Evolutionary conservation across 35 echinoderm and acorn worm genomes (phyloP).

Genomic region (Ophiothrix spiculata): DNA sequence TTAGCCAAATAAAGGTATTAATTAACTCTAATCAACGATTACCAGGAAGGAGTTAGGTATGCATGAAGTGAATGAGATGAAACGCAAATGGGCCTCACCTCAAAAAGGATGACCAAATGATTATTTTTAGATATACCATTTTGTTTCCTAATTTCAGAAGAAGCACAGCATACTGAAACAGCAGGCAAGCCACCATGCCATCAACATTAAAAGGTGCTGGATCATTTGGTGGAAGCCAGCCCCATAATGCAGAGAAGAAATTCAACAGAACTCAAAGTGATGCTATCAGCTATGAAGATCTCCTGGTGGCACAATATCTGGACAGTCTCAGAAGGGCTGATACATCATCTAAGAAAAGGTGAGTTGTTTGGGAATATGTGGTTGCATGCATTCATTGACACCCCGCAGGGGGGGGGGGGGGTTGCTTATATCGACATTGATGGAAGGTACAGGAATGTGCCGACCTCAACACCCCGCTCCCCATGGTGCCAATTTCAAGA

Average conservation of each 20-base stretch:
- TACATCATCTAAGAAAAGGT: constrained; percentile 64
- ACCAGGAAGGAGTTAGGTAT: no score
- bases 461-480: no score
- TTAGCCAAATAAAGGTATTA: no score
- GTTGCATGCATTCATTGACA: neutral
- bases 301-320: constrained; percentile 89
- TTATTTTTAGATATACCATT: neutral
- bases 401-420: no score
- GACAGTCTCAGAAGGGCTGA: constrained; percentile 73
- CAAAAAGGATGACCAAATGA: no score
- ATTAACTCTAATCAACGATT: no score
- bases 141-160: neutral
- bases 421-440: no score
- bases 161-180: neutral
- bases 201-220: neutral
- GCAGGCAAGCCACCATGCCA: neutral
- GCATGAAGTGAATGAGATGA: no score
- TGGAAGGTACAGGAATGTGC: no score
- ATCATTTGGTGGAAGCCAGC: neutral
- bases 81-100: no score
- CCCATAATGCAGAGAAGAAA: constrained; percentile 26
- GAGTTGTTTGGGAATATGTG: no score
- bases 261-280: constrained; percentile 59
- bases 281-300: constrained; percentile 87
- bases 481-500: no score